These are phyloP conservation scores for Formicarius rufipectus DNA, from an alignment of 2,113 vertebrate species.

Conservation along the genomic window DNA sequence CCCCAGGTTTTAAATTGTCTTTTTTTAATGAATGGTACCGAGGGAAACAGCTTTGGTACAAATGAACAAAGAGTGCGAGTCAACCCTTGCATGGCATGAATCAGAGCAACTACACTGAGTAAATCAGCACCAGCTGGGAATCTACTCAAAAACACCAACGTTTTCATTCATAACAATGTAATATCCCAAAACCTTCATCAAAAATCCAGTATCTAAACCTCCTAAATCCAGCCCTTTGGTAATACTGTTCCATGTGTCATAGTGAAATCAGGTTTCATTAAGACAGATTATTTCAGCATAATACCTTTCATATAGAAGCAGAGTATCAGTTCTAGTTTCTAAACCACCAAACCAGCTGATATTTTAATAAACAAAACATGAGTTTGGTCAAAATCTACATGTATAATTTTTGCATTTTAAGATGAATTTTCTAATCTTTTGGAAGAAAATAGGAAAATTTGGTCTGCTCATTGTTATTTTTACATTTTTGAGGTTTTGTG, in stretches of 20 bases:
- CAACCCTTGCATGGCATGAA: neutral
- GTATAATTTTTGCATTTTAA: neutral
- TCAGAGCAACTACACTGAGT: neutral
- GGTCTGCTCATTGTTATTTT: neutral
- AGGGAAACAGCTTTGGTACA: neutral
- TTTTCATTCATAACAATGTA: neutral
- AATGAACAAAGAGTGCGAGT: neutral
- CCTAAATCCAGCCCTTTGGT: neutral
- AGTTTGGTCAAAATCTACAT: neutral
- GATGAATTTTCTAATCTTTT: neutral
- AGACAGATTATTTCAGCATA: neutral
- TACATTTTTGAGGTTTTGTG: neutral
- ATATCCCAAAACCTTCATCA: neutral
- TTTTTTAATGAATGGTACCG: neutral
- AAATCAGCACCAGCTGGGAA: neutral
- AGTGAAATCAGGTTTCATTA: neutral
- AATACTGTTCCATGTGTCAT: neutral
- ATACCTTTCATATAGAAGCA: neutral
- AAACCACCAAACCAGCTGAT: neutral
- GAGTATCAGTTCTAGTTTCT: neutral
- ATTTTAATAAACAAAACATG: neutral
- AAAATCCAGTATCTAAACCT: neutral
- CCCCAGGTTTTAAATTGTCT: neutral
- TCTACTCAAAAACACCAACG: neutral
- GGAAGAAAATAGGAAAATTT: neutral